Percentiles rank a stretch among this genome's conserved stretches.
phyloP scores from a whole-genome alignment of 2,888 invertebrate genomes.

The Nomada lathburiana region DNA sequence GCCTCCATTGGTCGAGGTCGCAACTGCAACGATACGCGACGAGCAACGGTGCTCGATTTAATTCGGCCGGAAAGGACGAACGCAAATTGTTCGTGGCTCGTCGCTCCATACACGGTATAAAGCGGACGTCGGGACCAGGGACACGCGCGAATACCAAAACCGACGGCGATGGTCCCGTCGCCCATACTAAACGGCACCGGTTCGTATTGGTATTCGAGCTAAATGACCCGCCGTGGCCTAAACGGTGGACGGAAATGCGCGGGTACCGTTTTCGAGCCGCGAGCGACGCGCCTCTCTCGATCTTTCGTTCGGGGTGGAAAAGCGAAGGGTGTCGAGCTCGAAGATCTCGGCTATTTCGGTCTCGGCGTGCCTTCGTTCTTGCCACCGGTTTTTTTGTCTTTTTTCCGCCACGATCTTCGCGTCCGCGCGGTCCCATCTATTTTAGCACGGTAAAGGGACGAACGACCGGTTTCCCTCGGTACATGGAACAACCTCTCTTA shows the following conservation, averaged over 20 bases:
- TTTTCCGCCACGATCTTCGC: not conserved
- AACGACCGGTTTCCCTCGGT: not conserved
- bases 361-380: slow-evolving; percentile 45
- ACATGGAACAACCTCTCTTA: slow-evolving; percentile 55
- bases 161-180: slow-evolving; percentile 23
- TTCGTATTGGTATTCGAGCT: slow-evolving; percentile 58
- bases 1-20: slow-evolving; percentile 87
- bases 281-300: not conserved
- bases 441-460: not conserved
- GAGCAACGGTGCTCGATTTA: not conserved
- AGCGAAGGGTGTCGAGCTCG: slow-evolving; percentile 52
- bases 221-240: slow-evolving; percentile 45
- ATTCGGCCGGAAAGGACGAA: not conserved
- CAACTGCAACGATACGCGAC: slow-evolving; percentile 83
- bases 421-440: slow-evolving; percentile 3
- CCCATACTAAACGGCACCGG: slow-evolving; percentile 59
- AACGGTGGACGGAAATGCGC: slow-evolving; percentile 71
- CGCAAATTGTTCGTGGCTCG: not conserved
- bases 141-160: slow-evolving; percentile 13
- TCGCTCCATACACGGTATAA: not conserved
- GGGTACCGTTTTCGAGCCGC: slow-evolving; percentile 67
- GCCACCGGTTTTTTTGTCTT: slow-evolving; percentile 40
- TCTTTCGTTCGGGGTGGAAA: slow-evolving; percentile 37
- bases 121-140: not conserved
- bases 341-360: slow-evolving; percentile 71